A percentile compares a stretch with the other conserved stretches of the same genome.
phyloP scores from a whole-genome alignment of 2,113 vertebrate genomes.

The Leucopternis melanops region DNA sequence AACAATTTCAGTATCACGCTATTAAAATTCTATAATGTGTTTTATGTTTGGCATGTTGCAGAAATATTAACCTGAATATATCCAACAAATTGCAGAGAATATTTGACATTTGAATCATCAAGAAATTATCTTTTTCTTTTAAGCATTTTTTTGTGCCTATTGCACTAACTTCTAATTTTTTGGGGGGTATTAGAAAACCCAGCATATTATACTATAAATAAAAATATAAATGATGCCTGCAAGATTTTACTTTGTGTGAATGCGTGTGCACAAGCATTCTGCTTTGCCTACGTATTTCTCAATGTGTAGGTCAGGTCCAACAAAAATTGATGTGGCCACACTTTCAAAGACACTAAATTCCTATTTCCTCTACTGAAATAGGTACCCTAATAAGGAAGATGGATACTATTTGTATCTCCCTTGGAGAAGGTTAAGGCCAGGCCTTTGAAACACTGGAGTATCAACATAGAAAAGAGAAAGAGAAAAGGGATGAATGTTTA shows the following conservation, averaged over 20 bases:
- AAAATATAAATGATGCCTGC: background rate
- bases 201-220: background rate
- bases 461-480: background rate
- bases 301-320: background rate
- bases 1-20: background rate
- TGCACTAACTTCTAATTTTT: background rate
- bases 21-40: background rate
- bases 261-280: too few species aligned
- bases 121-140: background rate
- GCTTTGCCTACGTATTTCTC: background rate
- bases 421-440: background rate
- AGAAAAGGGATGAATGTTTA: background rate
- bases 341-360: background rate
- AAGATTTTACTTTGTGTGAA: background rate
- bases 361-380: background rate
- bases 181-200: background rate
- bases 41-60: background rate
- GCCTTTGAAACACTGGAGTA: background rate
- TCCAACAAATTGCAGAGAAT: background rate
- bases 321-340: rapidly evolving
- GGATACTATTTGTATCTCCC: background rate
- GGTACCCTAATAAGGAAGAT: background rate
- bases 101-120: background rate
- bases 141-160: background rate
- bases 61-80: background rate